These are phyloP conservation scores for Monochamus saltuarius DNA, from an alignment of 1,140 invertebrate genomes.

Conservation along the genomic window DNA sequence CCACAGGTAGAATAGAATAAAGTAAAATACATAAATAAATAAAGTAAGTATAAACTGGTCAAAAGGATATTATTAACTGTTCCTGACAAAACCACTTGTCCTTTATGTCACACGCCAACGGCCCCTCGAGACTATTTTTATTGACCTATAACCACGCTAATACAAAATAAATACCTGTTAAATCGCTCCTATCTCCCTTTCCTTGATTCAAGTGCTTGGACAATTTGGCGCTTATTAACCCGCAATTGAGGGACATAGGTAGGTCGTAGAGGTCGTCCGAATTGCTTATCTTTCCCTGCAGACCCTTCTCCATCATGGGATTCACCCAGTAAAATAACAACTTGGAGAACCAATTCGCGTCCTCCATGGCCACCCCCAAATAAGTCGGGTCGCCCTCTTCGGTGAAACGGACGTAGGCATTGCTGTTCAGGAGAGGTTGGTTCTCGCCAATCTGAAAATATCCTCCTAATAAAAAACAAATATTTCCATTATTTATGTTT, in stretches of 20 bases:
- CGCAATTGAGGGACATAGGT: slow-evolving; percentile 68
- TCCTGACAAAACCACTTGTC: too few species aligned
- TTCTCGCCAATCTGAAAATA: slow-evolving; percentile 50
- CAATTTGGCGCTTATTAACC: slow-evolving; percentile 61
- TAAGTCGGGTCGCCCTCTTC: slow-evolving; percentile 68
- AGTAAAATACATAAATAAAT: too few species aligned
- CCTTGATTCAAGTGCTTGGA: slow-evolving; percentile 44
- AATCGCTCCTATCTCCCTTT: too few species aligned
- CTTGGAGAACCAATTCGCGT: slow-evolving; percentile 67
- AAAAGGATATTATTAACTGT: too few species aligned
- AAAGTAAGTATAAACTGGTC: too few species aligned
- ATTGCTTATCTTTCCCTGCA: slow-evolving; percentile 67
- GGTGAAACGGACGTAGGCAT: slow-evolving; percentile 60
- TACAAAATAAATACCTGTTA: too few species aligned
- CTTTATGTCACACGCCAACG: too few species aligned
- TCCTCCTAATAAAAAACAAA: slow-evolving; percentile 5
- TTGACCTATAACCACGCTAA: too few species aligned
- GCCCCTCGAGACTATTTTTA: too few species aligned
- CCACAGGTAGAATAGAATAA: too few species aligned
- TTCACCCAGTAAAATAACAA: slow-evolving; percentile 87
- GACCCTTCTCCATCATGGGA: slow-evolving; percentile 81
- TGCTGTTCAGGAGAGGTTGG: slow-evolving; percentile 51
- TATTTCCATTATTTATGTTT: slow-evolving; percentile 2
- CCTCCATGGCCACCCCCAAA: slow-evolving; percentile 80
- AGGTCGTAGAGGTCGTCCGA: slow-evolving; percentile 85